These are phyloP conservation scores for Anthopleura xanthogrammica DNA, from an alignment of 92 coral and sea anemone species.

Conservation along the genomic window DNA sequence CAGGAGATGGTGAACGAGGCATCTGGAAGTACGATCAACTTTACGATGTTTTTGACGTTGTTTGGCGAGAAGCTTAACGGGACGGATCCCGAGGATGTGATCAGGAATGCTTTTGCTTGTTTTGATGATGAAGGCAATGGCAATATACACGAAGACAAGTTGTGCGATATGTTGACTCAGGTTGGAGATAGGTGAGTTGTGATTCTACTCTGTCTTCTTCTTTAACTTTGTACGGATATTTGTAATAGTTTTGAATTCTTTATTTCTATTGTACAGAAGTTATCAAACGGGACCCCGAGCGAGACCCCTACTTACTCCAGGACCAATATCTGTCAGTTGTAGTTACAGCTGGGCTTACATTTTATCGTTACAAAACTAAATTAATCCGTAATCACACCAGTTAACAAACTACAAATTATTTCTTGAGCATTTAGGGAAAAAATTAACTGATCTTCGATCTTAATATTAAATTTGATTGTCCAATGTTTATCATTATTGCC, in stretches of 20 bases:
- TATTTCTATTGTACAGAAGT: constrained; percentile 22
- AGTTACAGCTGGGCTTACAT: background rate
- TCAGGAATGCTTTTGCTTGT: constrained; percentile 86
- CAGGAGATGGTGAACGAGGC: constrained; percentile 92
- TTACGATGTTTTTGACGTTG: constrained; percentile 96
- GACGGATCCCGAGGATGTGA: constrained; percentile 97
- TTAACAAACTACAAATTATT: background rate
- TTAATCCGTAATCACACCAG: background rate
- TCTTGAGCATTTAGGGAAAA: background rate
- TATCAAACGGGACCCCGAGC: constrained; percentile 1
- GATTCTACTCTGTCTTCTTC: background rate
- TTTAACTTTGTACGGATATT: background rate
- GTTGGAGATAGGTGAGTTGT: constrained; percentile 76
- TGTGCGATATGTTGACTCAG: constrained; percentile 66
- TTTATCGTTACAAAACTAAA: background rate
- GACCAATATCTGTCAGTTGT: constrained; percentile 14
- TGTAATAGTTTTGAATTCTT: constrained; percentile 15
- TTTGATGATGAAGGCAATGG: constrained; percentile 87
- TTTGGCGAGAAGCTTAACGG: constrained; percentile 99
- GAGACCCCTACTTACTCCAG: background rate
- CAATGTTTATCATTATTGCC: constrained; percentile 14
- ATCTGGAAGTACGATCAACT: constrained; percentile 86
- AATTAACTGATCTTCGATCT: background rate
- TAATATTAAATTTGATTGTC: background rate
- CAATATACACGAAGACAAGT: constrained; percentile 78